Evolutionary conservation across 2,888 invertebrate species (phyloP), one percentile per base, ranked within the genome.

Genomic region (Ochropacha duplaris): DNA sequence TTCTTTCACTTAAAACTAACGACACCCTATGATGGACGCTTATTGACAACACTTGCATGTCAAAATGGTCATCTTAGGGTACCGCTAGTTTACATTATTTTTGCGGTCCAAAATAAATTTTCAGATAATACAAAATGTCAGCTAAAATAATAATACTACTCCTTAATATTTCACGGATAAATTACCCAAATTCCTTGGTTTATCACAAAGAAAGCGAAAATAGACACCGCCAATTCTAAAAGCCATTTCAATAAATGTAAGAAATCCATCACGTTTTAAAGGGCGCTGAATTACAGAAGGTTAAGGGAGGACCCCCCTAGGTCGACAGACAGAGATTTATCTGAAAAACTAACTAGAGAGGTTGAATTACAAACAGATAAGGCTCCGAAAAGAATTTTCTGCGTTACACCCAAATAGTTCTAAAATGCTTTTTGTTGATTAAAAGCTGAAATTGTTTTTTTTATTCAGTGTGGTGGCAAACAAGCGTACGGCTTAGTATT

Each of bases 231-330:
- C 50, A 50, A 26, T 50, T 50, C 50, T 50, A 22, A 50, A 24
- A 44, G n/a, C 24, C 22, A 19, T 50, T 50, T 8, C 26, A 24
- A 50, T 50, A 50, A 50, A 50, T 50, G 50, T 50, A 24, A 26
- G 50, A 50, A n/a, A 50, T 50, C 50, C 26, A 50, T 50, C 50
- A 50, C 22, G 50, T 50, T 50, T 50, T 24, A 50, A n/a, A 26
- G 26, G 14, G 50, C 19, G 44, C 19, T 8, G 50, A 26, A 50
- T 50, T 22, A 26, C 14, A 6, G 50, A 9, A 50, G 50, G 50
- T 50, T 50, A 9, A 50, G 24, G 8, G 50, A 12, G 24, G 24
- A 14, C 12, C 39, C 39, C 39, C 16, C 39, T n/a, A 14, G 50
- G 26, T 26, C 26, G 50, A 26, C n/a, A 50, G 50, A 50, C 50